phyloP scores from a whole-genome alignment of 2,888 invertebrate species.

The Autographa gamma region DNA sequence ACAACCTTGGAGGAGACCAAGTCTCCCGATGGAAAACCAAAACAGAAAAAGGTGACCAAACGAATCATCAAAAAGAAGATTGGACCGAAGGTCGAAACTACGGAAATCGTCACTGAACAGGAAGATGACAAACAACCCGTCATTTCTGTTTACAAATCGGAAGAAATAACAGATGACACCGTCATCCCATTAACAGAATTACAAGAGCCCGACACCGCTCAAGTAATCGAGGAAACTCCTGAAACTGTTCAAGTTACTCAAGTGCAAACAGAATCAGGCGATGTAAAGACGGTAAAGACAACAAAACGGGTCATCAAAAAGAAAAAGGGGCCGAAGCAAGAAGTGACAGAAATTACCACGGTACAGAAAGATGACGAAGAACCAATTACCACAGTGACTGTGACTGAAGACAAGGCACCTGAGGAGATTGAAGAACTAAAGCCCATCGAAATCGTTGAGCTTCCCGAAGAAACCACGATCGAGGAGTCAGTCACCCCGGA shows the following conservation, averaged over 20 bases:
- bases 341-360: conserved; percentile 55
- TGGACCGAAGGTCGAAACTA: conserved; percentile 63
- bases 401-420: conserved; percentile 6
- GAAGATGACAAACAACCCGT: conserved; percentile 77
- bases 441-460: conserved; percentile 24
- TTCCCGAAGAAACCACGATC: conserved; percentile 21
- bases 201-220: conserved; percentile 17
- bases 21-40: conserved; percentile 46
- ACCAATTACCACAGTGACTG: conserved; percentile 26
- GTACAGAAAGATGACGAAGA: conserved; percentile 27
- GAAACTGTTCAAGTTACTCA: conserved; percentile 29
- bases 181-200: conserved; percentile 58
- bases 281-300: conserved; percentile 20
- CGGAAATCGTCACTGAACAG: conserved; percentile 73
- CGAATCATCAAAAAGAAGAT: conserved; percentile 78
- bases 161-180: conserved; percentile 66
- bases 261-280: conserved; percentile 21
- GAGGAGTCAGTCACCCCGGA: conserved; percentile 21
- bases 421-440: conserved; percentile 5
- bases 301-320: conserved; percentile 38
- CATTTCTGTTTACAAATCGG: conserved; percentile 69
- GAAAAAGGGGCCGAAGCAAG: conserved; percentile 62
- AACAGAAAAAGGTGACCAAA: conserved; percentile 47
- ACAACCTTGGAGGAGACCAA: conserved; percentile 42
- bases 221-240: conserved; percentile 25